phyloP scores from a whole-genome alignment of 2,113 vertebrate species.

The Lepisosteus oculatus region DNA sequence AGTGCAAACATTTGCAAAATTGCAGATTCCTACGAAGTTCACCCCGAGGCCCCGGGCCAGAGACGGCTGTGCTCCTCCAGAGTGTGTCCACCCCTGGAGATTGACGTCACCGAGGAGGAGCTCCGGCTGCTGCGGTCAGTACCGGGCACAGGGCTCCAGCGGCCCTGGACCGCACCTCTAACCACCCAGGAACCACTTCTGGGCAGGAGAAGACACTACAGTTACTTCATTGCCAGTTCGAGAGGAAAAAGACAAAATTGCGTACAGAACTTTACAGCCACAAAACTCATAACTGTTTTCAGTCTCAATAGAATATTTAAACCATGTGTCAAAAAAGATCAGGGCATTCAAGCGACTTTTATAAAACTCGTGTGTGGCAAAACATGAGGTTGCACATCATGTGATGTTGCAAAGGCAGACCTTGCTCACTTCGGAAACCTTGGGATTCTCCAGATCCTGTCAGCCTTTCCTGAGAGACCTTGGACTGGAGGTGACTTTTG shows the following conservation, averaged over 20 bases:
- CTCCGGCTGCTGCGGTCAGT: conserved; percentile 79
- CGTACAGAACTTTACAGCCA: too few relatives aligned
- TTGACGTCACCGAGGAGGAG: conserved; percentile 82
- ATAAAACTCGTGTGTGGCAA: neutral
- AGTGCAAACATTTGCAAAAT: conserved; percentile 28
- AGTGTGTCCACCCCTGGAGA: conserved; percentile 79
- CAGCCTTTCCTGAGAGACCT: conserved; percentile 69
- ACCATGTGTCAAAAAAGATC: too few relatives aligned
- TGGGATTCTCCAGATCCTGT: conserved; percentile 68
- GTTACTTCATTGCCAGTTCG: too few relatives aligned
- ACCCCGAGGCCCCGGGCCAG: conserved; percentile 64
- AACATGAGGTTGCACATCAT: neutral
- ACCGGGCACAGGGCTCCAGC: neutral
- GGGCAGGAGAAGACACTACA: too few relatives aligned
- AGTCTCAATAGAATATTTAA: too few relatives aligned
- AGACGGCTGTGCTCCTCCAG: conserved; percentile 79
- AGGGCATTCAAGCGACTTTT: too few relatives aligned
- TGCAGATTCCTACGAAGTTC: conserved; percentile 85
- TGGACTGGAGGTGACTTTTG: conserved; percentile 81
- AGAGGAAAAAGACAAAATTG: too few relatives aligned
- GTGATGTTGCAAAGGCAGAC: neutral
- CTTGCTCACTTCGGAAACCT: neutral
- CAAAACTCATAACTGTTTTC: too few relatives aligned
- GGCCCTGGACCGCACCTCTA: too few relatives aligned
- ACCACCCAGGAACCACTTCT: too few relatives aligned